A percentile compares a stretch with the other conserved stretches of the same genome.
Evolutionary conservation across 2,113 vertebrate species (phyloP).

Genomic region (Pantherophis guttatus): DNA sequence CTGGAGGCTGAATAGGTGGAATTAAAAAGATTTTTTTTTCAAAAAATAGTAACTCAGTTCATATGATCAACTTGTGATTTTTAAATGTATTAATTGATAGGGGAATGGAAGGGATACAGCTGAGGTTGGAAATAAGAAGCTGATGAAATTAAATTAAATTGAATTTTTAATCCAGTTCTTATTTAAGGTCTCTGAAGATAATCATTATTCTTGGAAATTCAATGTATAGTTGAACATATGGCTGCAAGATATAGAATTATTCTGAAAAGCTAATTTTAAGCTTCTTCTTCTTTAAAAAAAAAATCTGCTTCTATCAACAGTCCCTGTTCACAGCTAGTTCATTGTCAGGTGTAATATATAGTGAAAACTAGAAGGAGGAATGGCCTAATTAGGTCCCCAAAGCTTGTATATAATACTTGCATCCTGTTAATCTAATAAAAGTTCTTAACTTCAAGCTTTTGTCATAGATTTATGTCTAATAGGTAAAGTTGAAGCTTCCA

Average conservation of each 20-base stretch:
- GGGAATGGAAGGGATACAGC: neutral
- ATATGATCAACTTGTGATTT: neutral
- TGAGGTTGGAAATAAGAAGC: neutral
- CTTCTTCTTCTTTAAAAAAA: neutral
- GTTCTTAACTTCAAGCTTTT: constrained; percentile 29
- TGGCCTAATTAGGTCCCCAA: constrained; percentile 11
- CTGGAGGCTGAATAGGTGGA: neutral
- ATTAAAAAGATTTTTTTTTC: neutral
- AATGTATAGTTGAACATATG: neutral
- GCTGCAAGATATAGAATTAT: neutral
- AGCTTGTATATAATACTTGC: constrained; percentile 19
- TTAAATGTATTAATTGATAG: neutral
- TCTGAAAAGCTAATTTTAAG: neutral
- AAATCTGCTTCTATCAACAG: neutral
- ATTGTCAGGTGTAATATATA: constrained; percentile 13
- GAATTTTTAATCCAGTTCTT: neutral
- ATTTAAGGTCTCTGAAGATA: neutral
- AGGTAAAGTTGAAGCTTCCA: neutral
- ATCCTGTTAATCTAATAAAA: constrained; percentile 41
- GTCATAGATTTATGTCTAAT: constrained; percentile 33
- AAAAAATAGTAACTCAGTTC: neutral
- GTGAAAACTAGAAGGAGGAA: constrained; percentile 18
- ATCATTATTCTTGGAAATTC: neutral
- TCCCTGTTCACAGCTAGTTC: neutral
- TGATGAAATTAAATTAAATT: neutral